Percentiles rank a stretch among this genome's conserved stretches.
phyloP scores from a whole-genome alignment of 2,113 vertebrate species.

The Martes martes region DNA sequence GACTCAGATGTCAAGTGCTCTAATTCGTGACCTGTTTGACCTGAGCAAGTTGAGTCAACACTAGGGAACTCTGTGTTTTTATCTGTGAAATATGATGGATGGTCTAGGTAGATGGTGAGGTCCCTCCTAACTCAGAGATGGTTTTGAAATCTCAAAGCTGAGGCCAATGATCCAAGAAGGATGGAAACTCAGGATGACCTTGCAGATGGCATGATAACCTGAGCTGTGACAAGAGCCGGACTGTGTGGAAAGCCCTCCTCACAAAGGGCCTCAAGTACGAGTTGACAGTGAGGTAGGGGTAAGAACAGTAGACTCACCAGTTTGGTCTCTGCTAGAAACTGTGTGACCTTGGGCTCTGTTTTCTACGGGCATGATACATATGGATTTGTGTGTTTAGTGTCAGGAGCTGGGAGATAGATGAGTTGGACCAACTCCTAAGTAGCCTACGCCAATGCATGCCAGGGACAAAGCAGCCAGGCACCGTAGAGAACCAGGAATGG shows the following conservation, averaged over 20 bases:
- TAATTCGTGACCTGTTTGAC: background rate
- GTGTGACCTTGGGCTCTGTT: background rate
- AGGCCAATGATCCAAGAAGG: background rate
- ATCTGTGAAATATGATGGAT: background rate
- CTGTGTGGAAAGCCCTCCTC: too few relatives aligned
- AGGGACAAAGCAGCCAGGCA: background rate
- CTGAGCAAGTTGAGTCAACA: background rate
- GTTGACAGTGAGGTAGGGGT: background rate
- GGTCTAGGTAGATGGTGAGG: background rate
- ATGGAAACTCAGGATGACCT: background rate
- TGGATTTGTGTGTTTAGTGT: background rate
- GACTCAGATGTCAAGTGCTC: background rate
- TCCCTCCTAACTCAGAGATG: background rate
- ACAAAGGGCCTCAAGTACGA: too few relatives aligned
- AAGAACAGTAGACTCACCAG: background rate
- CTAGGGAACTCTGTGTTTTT: background rate
- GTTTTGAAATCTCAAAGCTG: background rate
- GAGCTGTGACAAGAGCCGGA: background rate
- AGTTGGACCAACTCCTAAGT: background rate
- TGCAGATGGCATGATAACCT: background rate
- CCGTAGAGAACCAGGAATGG: background rate
- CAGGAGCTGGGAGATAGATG: fast-evolving
- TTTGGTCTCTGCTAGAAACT: background rate
- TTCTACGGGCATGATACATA: background rate
- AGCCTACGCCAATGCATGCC: background rate